Base-by-base conservation (phyloP, 2,797 vertebrate species). In the Australoheros facetus region DNA sequence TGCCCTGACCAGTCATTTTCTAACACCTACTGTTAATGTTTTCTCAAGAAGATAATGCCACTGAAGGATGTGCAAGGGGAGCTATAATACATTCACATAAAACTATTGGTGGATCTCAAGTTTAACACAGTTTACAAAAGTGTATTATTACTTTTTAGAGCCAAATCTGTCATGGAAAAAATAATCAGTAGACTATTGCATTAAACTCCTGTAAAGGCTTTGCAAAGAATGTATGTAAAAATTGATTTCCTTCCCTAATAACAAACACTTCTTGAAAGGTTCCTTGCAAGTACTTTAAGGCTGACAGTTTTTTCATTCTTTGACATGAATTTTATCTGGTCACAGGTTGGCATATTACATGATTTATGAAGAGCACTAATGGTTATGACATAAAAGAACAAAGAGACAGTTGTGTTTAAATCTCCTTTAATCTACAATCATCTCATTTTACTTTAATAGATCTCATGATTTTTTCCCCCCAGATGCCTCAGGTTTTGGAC, bases 401-500 rank as follows among this genome's bases (percentile, higher is more conserved):
- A 73, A 60, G 23, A 70, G 17, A 55, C 19, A 58, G 39, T 45
- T 75, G 48, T 87, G 53, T 81, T 81, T 32, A 14, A 34, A 62
- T 48, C 13, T 51, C 3, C 7, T 71, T 59, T 51, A 34, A 42
- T 73, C 60, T 71, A 11, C 30, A 11, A 58, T 69, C 7, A 55
- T 83, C 23, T 71, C 1, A 4, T 62, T 30, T 17, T 58, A 1
- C 48, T 69, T 71, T 17, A 42, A 53, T 60, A 4, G 59, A 37
- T 73, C 85, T 71, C 57, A 73, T 78, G 71, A 39, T 66, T 72
- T 78, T 91, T 80, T 85, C 75, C 74, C 75, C 92, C 74, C 92
- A 99, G 98, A 96, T 99, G 94, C 97, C 98, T 5, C 95, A 92
- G 86, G 95, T 99, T 21, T 80, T 98, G 87, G 96, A 97, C 90